Evolutionary conservation across 2,888 invertebrate species (phyloP), one percentile per base, ranked within the genome.

Genomic region (Strigamia crassipes): DNA sequence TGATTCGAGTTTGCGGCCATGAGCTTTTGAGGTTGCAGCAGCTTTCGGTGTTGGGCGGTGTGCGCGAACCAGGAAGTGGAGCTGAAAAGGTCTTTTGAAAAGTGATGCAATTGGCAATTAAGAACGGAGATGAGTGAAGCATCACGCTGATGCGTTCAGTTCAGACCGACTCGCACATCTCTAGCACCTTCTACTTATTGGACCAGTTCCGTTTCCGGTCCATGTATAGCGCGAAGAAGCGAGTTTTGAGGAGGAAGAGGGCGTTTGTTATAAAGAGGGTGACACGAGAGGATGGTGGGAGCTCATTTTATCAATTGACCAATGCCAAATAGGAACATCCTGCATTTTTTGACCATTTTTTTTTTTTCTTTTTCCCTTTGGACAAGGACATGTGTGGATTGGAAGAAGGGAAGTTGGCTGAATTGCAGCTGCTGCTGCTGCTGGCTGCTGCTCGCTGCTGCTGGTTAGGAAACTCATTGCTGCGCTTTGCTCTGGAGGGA

Each of bases 101-200:
- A 61, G 61, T 61, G 61, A 61, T 61, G 61, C 61, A 61, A 61
- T 61, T 61, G 61, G 61, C 61, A 61, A 61, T 61, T 61, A 61
- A 61, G 61, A 61, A 12, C 23, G 18, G 61, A 61, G 61, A 61
- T 61, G 61, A 61, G 21, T 61, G 23, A 61, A 61, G 61, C 61
- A 61, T 61, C 61, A 61, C 18, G 23, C 61, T 23, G 61, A 61
- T 23, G 61, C 61, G 18, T 61, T 10, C 18, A n/a, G 18, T 61
- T 10, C 18, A n/a, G 15, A 46, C 46, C 46, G 4, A 23, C 61
- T 18, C 5, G 18, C 23, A 21, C 23, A 18, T 23, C 21, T 61
- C 61, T 61, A 61, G 61, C 21, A 61, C 23, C 61, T 61, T 61
- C 18, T 13, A 18, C 21, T 61, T 61, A 61, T 61, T 23, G 61